Evolutionary conservation across 2,797 vertebrate genomes (phyloP), one percentile per base, ranked within the genome.

Genomic region (Margarornis squamiger): DNA sequence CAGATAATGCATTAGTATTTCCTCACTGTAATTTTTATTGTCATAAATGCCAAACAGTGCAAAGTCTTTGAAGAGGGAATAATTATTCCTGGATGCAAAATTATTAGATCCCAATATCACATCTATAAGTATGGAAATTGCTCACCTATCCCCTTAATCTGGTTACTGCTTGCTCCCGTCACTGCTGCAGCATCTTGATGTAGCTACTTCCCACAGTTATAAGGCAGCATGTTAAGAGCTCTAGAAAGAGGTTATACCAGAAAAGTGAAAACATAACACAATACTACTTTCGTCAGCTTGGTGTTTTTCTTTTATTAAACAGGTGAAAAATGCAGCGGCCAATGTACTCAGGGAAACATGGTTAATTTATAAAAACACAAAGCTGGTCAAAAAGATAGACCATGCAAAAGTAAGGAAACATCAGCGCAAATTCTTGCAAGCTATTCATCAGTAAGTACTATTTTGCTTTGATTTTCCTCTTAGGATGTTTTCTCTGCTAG

Each of bases 311-410:
- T 96, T 94, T 84, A 70, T 93, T 93, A 83, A 92, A 96, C 96
- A 99, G 99, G 99, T 99, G 97, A 99, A 99, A 99, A 99, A 99
- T 96, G 99, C 99, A 98, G 99, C 99, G 96, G 99, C 99, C 97
- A 99, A 99, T 97, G 99, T 99, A 98, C 99, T 99, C 99, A 99
- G 99, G 99, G 99, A 99, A 99, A 99, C 99, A 93, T 99, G 99
- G 99, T 99, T 99, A 98, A 99, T 99, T 98, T 99, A 99, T 98
- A 99, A 99, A 98, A 99, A 99, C 94, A 99, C 99, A 97, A 99
- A 99, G 97, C 98, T 99, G 95, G 99, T 99, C 96, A 99, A 99
- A 98, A 99, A 99, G 98, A 99, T 99, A 98, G 99, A 99, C 98
- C 99, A 99, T 86, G 98, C 99, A 62, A 99, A 99, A 99, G 99